Percentiles rank a stretch among this genome's conserved stretches.
These are phyloP conservation scores for Dioctria rufipes DNA, from an alignment of 2,888 invertebrate species.

Conservation along the genomic window DNA sequence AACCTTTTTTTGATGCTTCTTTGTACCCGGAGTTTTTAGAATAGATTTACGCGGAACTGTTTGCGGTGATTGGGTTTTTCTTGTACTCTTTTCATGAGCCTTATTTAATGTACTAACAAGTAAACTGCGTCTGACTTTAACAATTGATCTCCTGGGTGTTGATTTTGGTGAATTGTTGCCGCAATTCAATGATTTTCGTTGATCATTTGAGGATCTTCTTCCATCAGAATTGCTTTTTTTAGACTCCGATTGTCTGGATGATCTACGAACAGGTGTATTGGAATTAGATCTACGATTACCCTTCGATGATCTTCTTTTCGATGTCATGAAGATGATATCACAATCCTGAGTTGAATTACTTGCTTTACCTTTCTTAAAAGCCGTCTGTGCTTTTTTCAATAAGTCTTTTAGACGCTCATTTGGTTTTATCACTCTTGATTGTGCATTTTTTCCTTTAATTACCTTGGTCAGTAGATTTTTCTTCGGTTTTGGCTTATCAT, in stretches of 20 bases:
- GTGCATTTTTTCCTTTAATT: conserved; percentile 47
- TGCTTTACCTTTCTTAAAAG: conserved; percentile 16
- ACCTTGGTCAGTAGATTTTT: conserved; percentile 47
- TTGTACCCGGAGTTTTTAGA: conserved; percentile 66
- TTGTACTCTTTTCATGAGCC: neutral
- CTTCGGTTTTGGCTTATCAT: conserved; percentile 58
- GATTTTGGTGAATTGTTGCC: neutral
- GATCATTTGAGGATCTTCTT: neutral
- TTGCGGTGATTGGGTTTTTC: neutral
- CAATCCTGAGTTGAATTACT: neutral
- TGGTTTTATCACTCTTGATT: conserved; percentile 57
- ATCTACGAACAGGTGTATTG: conserved; percentile 4
- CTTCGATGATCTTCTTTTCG: neutral
- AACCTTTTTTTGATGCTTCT: conserved; percentile 62
- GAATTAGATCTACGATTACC: neutral
- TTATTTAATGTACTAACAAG: conserved; percentile 1
- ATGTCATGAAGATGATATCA: neutral
- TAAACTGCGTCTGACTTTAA: neutral
- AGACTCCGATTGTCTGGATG: neutral
- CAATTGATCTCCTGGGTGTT: neutral
- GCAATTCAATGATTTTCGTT: neutral
- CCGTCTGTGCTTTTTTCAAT: conserved; percentile 22
- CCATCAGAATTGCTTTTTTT: neutral
- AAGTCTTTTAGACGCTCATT: conserved; percentile 4
- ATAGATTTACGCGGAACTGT: conserved; percentile 63